Conservation (phyloP, 2,797 vertebrate species). For the Megalops cyprinoides region DNA sequence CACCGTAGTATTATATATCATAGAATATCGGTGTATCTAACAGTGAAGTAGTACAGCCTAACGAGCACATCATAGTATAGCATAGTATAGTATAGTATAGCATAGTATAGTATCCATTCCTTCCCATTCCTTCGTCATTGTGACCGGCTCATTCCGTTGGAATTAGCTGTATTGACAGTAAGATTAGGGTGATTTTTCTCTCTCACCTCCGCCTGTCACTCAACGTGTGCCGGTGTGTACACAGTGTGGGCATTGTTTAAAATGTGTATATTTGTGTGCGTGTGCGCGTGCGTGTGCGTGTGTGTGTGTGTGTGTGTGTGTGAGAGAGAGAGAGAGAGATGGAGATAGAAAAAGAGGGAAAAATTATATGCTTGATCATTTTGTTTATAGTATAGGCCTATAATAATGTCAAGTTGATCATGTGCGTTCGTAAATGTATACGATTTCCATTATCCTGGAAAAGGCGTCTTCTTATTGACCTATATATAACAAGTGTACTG, state of each 20-base stretch:
- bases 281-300: neutral
- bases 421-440: too few species aligned
- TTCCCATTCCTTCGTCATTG: neutral
- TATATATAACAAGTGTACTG: neutral
- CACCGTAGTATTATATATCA: too few species aligned
- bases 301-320: neutral
- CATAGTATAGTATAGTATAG: too few species aligned
- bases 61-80: too few species aligned
- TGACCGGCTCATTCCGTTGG: constrained; percentile 46
- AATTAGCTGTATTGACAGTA: constrained; percentile 54
- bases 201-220: constrained; percentile 59
- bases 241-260: neutral
- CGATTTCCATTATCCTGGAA: too few species aligned
- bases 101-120: constrained; percentile 23
- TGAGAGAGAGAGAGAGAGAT: neutral
- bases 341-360: too few species aligned
- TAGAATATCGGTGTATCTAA: too few species aligned
- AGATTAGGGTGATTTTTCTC: constrained; percentile 50
- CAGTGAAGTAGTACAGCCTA: too few species aligned
- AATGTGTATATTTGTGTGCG: neutral
- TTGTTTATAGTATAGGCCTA: too few species aligned
- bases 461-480: neutral
- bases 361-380: too few species aligned
- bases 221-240: constrained; percentile 13
- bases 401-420: too few species aligned